Evolutionary conservation across 2,888 invertebrate species (phyloP).

Genomic region (Drosophila helvetica): DNA sequence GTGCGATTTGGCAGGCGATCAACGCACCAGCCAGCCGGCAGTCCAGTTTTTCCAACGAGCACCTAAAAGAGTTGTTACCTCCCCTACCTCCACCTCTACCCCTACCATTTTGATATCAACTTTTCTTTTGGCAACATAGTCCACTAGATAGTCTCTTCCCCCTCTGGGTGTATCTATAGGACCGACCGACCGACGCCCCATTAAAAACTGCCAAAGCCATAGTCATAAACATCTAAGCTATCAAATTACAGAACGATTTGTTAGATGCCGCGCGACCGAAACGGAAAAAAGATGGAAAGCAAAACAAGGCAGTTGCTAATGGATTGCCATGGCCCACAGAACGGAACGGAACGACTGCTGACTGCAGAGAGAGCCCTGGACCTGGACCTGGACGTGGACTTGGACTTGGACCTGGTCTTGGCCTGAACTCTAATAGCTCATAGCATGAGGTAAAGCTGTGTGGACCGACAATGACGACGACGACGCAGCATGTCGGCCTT

Average conservation of each 20-base stretch:
- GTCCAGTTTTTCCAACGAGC: conserved; percentile 54
- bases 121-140: conserved; percentile 41
- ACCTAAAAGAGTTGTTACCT: conserved; percentile 47
- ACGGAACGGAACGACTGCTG: conserved; percentile 35
- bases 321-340: conserved; percentile 58
- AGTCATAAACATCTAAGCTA: conserved; percentile 81
- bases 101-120: conserved; percentile 12
- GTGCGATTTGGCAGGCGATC: conserved; percentile 76
- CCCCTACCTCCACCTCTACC: too few relatives aligned
- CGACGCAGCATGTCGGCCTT: conserved; percentile 73
- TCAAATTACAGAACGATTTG: conserved; percentile 81
- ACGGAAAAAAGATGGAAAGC: conserved; percentile 37
- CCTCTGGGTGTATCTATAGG: conserved; percentile 22
- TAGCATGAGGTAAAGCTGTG: conserved; percentile 52
- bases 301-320: conserved; percentile 62
- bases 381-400: conserved; percentile 7
- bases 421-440: conserved; percentile 79
- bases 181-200: conserved; percentile 61
- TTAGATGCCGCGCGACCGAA: conserved; percentile 71
- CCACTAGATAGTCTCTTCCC: not conserved
- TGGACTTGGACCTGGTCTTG: conserved; percentile 47
- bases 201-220: conserved; percentile 77
- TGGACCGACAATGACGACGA: too few relatives aligned
- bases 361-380: conserved; percentile 1
- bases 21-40: conserved; percentile 37